Base-by-base conservation (phyloP, 2,888 invertebrate genomes). In the Mythimna pallens region DNA sequence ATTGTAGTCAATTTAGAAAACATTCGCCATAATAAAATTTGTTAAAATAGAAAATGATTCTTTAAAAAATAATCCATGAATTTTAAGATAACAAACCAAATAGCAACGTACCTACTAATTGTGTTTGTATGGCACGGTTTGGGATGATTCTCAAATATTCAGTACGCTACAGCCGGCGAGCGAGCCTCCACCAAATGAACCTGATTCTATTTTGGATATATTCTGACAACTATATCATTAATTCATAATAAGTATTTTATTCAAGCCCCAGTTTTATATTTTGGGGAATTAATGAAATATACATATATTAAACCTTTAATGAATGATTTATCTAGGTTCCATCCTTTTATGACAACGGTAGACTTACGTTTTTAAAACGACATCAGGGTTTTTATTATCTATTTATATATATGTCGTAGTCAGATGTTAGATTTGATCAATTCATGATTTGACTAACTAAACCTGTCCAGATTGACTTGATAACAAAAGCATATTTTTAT, bases 91-190 rank as follows among this genome's bases (percentile, higher is more conserved):
- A 55, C 50, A 67, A 70, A 59, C 43, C 68, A 65, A 55, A 69
- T 68, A 72, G 62, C 14, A 54, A 59, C 25, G 25, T 25, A 25
- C 40, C 69, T 66, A 66, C 70, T 68, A 47, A 70, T 81, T 78
- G 73, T 78, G 66, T 78, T 69, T 75, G 74, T 71, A 74, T 57
- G 67, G 66, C 63, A 34, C 73, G 80, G 80, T 85, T 87, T 81
- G 80, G 82, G 67, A 70, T 61, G 80, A 69, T 68, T 77, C 78
- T 87, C 70, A 89, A 90, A 89, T 89, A 90, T 89, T 90, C 85
- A 89, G 76, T 40, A 70, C 76, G 81, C 83, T 87, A 83, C 90
- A 90, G 88, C 79, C 87, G 88, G 88, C 82, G 72, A 85, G 85
- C 89, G 89, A 78, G 78, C 68, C 80, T 73, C 64, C 61, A 65